Evolutionary conservation across 2,888 invertebrate genomes (phyloP), one percentile per base, ranked within the genome.

Genomic region (Dryocosmus kuriphilus): DNA sequence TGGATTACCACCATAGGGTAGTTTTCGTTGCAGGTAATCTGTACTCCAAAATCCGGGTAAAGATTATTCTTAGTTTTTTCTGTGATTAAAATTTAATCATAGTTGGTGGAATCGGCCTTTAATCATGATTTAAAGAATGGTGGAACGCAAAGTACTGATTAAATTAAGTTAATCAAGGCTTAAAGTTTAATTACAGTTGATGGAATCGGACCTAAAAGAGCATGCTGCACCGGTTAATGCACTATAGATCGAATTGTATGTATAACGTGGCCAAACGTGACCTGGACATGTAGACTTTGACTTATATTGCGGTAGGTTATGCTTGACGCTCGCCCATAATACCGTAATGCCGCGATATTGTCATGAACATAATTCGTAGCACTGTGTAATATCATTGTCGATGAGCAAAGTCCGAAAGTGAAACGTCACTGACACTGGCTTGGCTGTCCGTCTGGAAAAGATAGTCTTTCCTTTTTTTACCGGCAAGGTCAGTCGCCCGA

Each of bases 251-350:
- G 22, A 65, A 22, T 38, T 65, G n/a, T 32, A 16, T 32, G 38
- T 38, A 65, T 38, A 65, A 8, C n/a, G 63, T 65, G 30, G 7
- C 51, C 71, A 51, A 71, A 71, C 51, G 30, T 71, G 46, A 71
- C 71, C 24, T n/a, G 46, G n/a, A 62, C 62, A 62, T 51, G 46
- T 83, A 83, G 83, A 81, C 83, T 83, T 80, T 79, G 80, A 79
- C 83, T 81, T 83, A 82, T 74, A 83, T 83, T 83, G 83, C 78
- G 83, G 83, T 81, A 83, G 83, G 83, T 82, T 83, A 76, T 81
- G 83, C 78, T 79, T 77, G 74, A 79, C 71, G 62, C 65, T 73
- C 51, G 51, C 71, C 71, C 67, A 74, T 67, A 76, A 78, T 78
- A 78, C 74, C 79, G 81, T 83, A 78, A 78, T 80, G 80, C 81